These are phyloP conservation scores for Calosoma granatense DNA, from an alignment of 1,140 invertebrate genomes.

Conservation along the genomic window DNA sequence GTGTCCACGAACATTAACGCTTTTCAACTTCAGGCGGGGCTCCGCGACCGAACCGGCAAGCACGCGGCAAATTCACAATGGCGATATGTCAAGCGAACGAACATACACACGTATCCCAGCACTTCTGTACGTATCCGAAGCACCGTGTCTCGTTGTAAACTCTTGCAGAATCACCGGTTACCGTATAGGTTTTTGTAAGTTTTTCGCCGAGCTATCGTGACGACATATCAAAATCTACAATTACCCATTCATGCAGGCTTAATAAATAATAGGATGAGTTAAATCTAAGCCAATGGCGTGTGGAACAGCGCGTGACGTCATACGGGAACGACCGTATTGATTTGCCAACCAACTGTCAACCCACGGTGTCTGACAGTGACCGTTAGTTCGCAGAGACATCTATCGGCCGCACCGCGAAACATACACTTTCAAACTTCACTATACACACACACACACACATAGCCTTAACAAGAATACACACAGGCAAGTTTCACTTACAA, in stretches of 20 bases:
- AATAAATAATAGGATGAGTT: conserved; percentile 38
- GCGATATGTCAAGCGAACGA: neutral
- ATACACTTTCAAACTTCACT: neutral
- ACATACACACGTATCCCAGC: conserved; percentile 1
- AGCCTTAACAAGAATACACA: too few relatives aligned
- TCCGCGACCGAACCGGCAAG: neutral
- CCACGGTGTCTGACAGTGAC: neutral
- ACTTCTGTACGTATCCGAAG: too few relatives aligned
- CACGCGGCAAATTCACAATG: conserved; percentile 5
- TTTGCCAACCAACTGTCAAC: conserved; percentile 4
- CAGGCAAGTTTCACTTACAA: too few relatives aligned
- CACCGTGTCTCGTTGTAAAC: too few relatives aligned
- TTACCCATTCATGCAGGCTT: conserved; percentile 36
- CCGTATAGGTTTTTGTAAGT: conserved; percentile 19
- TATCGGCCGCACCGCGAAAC: neutral
- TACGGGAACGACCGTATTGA: neutral
- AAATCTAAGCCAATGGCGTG: conserved; percentile 7
- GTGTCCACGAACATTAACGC: neutral
- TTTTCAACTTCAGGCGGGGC: neutral
- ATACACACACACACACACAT: too few relatives aligned
- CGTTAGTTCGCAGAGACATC: neutral
- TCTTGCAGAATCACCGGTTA: too few relatives aligned
- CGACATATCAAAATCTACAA: conserved; percentile 33
- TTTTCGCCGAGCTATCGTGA: conserved; percentile 18
- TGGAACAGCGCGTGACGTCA: conserved; percentile 1